Evolutionary conservation across 1,140 invertebrate genomes (phyloP).

Genomic region (Vanessa tameamea): DNA sequence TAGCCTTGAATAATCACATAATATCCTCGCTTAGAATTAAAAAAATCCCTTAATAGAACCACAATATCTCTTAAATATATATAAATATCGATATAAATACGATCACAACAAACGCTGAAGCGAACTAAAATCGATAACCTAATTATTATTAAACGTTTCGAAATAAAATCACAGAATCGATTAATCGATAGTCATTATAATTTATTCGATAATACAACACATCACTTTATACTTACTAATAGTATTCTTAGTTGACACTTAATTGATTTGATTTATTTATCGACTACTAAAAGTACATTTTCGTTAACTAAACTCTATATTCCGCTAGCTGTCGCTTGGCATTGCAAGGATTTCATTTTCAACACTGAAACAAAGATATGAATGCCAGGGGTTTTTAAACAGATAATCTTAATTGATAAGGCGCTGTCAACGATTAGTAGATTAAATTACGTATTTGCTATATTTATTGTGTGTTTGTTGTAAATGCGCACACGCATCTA

Average conservation of each 20-base stretch:
- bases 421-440: constrained; percentile 63
- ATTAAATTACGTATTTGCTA: constrained; percentile 49
- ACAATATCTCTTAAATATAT: neutral
- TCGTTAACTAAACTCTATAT: constrained; percentile 21
- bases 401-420: constrained; percentile 78
- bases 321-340: neutral
- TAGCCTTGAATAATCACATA: constrained; percentile 14
- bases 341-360: constrained; percentile 51
- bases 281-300: constrained; percentile 24
- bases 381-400: constrained; percentile 66
- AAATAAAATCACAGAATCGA: constrained; percentile 14
- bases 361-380: constrained; percentile 66
- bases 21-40: neutral
- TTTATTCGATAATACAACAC: neutral
- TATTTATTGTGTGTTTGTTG: constrained; percentile 14
- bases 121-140: neutral
- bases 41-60: neutral
- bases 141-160: constrained; percentile 3
- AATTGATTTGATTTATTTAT: constrained; percentile 16
- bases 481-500: neutral
- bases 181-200: neutral
- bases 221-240: constrained; percentile 31
- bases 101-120: constrained; percentile 15
- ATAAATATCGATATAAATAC: neutral
- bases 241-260: neutral